Conservation (phyloP, 2,888 invertebrate species). For the Melanostoma scalare region DNA sequence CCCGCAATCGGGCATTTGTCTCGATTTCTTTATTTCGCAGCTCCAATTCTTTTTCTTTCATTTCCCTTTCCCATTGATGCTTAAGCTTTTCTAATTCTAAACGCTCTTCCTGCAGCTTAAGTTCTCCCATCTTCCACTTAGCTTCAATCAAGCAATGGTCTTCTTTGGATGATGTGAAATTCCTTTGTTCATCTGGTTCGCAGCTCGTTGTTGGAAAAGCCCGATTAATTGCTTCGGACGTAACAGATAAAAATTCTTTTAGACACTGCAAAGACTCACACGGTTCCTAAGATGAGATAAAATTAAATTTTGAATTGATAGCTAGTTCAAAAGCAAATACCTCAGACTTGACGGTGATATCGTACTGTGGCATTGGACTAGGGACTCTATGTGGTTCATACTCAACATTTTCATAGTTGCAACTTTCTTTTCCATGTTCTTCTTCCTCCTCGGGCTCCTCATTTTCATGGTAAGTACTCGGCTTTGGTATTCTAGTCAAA, state of each 20-base stretch:
- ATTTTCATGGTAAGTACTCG: too few species aligned
- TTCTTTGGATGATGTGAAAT: neutral
- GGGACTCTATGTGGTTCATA: too few species aligned
- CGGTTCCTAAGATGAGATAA: neutral
- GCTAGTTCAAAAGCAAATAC: neutral
- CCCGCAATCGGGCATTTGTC: slow-evolving; percentile 29
- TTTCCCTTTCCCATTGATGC: slow-evolving; percentile 26
- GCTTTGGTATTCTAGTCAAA: too few species aligned
- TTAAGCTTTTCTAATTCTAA: slow-evolving; percentile 14
- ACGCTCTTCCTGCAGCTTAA: slow-evolving; percentile 14
- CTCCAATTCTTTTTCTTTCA: slow-evolving; percentile 25
- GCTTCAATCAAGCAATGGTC: neutral
- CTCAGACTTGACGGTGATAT: neutral
- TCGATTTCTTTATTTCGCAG: slow-evolving; percentile 29
- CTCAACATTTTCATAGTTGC: too few species aligned
- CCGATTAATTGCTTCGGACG: slow-evolving; percentile 21
- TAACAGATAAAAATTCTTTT: slow-evolving; percentile 12
- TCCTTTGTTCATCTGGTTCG: slow-evolving; percentile 8
- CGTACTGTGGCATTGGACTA: too few species aligned
- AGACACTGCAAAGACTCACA: slow-evolving; percentile 26
- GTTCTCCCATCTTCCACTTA: slow-evolving; percentile 16
- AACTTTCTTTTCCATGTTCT: too few species aligned
- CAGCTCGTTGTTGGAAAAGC: slow-evolving; percentile 22
- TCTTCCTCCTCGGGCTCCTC: too few species aligned
- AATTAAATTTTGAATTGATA: neutral